These are phyloP conservation scores for Poeciliopsis turneri DNA, from an alignment of 2,797 vertebrate species.

Conservation along the genomic window DNA sequence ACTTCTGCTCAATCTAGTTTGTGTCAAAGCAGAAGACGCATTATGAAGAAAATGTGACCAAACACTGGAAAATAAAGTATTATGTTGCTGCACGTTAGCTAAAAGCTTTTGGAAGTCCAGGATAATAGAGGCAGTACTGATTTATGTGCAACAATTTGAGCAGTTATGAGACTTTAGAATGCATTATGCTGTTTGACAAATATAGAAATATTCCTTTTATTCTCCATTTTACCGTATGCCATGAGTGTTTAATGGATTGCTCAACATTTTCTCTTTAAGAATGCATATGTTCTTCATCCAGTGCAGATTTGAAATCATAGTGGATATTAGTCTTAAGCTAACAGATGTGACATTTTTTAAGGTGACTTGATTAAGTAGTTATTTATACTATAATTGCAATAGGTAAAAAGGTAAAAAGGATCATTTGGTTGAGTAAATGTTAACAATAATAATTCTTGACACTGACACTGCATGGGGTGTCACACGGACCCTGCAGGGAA, in stretches of 20 bases:
- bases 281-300: neutral
- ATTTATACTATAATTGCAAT: neutral
- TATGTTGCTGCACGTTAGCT: neutral
- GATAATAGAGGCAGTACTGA: neutral
- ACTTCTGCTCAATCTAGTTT: constrained; percentile 45
- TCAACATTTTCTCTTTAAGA: neutral
- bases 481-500: neutral
- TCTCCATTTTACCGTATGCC: neutral
- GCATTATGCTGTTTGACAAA: neutral
- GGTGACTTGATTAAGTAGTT: neutral
- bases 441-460: neutral
- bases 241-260: neutral
- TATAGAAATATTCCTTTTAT: neutral
- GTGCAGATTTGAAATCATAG: neutral
- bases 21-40: constrained; percentile 29
- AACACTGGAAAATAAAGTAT: constrained; percentile 16
- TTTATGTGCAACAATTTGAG: neutral
- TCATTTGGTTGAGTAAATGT: neutral
- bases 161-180: neutral
- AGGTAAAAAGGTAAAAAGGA: neutral
- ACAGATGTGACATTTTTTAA: neutral
- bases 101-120: neutral
- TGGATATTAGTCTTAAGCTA: neutral
- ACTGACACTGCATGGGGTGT: neutral
- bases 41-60: constrained; percentile 6